Base-by-base conservation (phyloP, 2,113 vertebrate species). In the Zosterops borbonicus region DNA sequence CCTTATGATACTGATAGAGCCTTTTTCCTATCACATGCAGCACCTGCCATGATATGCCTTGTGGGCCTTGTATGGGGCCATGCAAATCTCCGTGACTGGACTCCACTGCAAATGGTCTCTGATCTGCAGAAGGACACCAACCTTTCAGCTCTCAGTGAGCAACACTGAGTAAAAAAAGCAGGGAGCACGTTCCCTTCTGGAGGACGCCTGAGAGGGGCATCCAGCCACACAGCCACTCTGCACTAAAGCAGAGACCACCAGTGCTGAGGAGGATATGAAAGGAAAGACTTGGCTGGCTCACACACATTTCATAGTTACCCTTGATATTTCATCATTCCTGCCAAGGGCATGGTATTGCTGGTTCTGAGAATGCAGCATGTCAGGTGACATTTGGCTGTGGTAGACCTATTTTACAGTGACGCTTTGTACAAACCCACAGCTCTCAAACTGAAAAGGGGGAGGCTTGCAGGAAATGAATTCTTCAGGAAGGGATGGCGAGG, bases 381-480 rank as follows among this genome's bases (percentile, higher is more conserved):
- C 83, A 74, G 83, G 14, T 96, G 95, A 94, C 94, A 93, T 97
- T 93, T 95, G 86, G 17, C 83, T 95, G 90, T 92, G 90, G 90
- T 55, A 86, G 94, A 86, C 47, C 65, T 94, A 60, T 89, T 93
- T 78, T 81, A 83, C 68, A 77, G 71, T 62, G 76, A 92, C 5
- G 2, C 33, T 86, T 92, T 5, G 0, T 56, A 73, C 35, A 93
- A 96, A 95, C 92, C 92, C 89, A 86, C 95, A 83, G 63, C 9
- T 92, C 63, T 95, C 90, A 91, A 90, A 81, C 50, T 74, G 92
- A 94, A 81, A 86, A 89, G 73, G 27, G 28, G 71, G 83, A 90
- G 75, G 68, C 76, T 90, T 86, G 86, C 24, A 1, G 88, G 94
- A 96, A 96, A 93, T 74, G 37, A 96, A 93, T 90, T 93, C 89